Conservation (phyloP, 2,113 vertebrate species). For the Scophthalmus maximus region DNA sequence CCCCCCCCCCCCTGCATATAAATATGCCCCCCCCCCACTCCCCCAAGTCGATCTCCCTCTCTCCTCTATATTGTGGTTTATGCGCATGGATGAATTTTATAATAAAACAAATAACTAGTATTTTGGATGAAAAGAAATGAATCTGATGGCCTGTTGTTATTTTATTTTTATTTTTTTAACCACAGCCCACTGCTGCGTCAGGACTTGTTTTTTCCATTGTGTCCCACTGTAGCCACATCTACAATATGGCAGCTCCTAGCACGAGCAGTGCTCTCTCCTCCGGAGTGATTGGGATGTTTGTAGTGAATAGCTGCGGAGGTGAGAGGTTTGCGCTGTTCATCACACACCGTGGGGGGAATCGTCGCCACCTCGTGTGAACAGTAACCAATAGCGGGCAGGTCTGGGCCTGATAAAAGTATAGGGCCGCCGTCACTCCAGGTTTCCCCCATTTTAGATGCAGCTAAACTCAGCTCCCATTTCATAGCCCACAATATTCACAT, state of each 20-base stretch:
- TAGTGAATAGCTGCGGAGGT: conserved; percentile 46
- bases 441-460: conserved; percentile 81
- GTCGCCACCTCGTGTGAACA: conserved; percentile 59
- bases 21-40: conserved; percentile 43
- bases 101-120: conserved; percentile 31
- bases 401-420: conserved; percentile 70
- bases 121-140: conserved; percentile 11
- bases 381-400: conserved; percentile 59
- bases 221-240: conserved; percentile 63
- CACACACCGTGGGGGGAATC: conserved; percentile 41
- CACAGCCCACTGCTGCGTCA: conserved; percentile 67
- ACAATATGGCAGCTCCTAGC: conserved; percentile 72
- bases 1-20: conserved; percentile 52
- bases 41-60: conserved; percentile 42
- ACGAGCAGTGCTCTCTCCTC: conserved; percentile 47
- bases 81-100: conserved; percentile 52
- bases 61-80: conserved; percentile 68
- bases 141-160: conserved; percentile 10
- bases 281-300: conserved; percentile 58
- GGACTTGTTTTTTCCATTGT: conserved; percentile 63
- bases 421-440: conserved; percentile 74
- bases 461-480: conserved; percentile 79
- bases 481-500: conserved; percentile 51
- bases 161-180: conserved; percentile 22
- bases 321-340: conserved; percentile 50